Percentiles rank a stretch among this genome's conserved stretches.
phyloP scores from a whole-genome alignment of 2,797 vertebrate genomes.

The Urosaurus nigricauda region DNA sequence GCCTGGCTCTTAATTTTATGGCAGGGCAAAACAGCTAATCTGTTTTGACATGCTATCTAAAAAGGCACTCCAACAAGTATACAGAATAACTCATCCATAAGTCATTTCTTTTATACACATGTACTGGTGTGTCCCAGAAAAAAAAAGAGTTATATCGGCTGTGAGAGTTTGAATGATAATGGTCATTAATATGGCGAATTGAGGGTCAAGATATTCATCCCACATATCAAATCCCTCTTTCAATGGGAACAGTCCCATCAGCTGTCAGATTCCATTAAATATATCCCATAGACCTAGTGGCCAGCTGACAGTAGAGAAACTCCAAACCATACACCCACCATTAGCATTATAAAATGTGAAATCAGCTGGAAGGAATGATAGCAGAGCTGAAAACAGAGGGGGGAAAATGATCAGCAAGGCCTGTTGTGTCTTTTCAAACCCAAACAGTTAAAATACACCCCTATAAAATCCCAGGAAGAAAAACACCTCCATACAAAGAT shows the following conservation, averaged over 20 bases:
- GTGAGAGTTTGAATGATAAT: constrained; percentile 93
- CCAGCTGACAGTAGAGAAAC: constrained; percentile 96
- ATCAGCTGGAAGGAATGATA: constrained; percentile 95
- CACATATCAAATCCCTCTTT: constrained; percentile 97
- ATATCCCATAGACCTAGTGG: constrained; percentile 92
- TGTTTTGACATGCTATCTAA: constrained; percentile 90
- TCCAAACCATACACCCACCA: constrained; percentile 88
- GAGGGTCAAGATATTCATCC: constrained; percentile 94
- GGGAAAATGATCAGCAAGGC: constrained; percentile 82
- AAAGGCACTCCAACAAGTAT: constrained; percentile 85
- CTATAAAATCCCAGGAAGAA: constrained; percentile 74
- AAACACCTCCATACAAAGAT: constrained; percentile 67
- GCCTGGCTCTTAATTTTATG: constrained; percentile 74
- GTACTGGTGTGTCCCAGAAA: constrained; percentile 80
- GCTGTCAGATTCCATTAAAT: constrained; percentile 99
- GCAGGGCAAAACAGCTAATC: constrained; percentile 79
- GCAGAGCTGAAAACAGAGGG: constrained; percentile 83
- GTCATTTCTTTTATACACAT: constrained; percentile 89
- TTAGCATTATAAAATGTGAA: constrained; percentile 99
- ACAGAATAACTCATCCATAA: constrained; percentile 93
- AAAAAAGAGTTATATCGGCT: constrained; percentile 86
- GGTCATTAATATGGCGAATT: constrained; percentile 94
- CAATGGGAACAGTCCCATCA: constrained; percentile 98
- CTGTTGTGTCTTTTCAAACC: constrained; percentile 76
- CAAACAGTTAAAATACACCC: constrained; percentile 73